phyloP scores from a whole-genome alignment of 2,113 vertebrate genomes.

The Onychostruthus taczanowskii region DNA sequence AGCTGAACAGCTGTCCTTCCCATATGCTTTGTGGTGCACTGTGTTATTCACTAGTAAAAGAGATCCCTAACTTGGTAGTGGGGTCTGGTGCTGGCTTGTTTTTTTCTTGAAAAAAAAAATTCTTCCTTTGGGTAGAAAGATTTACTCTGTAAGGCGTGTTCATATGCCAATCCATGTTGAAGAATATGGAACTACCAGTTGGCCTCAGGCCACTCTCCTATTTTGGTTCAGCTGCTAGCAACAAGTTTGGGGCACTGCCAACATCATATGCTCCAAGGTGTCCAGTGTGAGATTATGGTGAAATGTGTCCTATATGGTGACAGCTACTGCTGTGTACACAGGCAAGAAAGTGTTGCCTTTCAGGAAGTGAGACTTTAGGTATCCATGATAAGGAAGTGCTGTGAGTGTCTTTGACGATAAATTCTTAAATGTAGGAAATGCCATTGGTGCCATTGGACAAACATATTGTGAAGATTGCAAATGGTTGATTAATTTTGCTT shows the following conservation, averaged over 20 bases:
- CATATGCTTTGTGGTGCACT: background rate
- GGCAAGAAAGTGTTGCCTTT: background rate
- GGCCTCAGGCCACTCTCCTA: background rate
- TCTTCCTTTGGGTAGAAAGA: background rate
- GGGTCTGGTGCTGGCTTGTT: background rate
- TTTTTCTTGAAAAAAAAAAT: background rate
- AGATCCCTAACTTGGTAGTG: background rate
- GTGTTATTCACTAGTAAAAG: background rate
- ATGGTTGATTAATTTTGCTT: background rate
- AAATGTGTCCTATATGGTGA: background rate
- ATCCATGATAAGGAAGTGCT: background rate
- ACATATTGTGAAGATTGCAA: background rate
- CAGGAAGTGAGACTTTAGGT: background rate
- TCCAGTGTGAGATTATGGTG: background rate
- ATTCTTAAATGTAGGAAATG: constrained; percentile 18
- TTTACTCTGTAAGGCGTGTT: background rate
- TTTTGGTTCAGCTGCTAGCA: background rate
- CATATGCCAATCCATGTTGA: background rate
- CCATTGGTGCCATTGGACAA: background rate
- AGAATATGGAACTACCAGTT: background rate
- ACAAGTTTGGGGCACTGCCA: background rate
- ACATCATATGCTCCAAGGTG: background rate
- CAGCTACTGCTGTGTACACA: background rate
- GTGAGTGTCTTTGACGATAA: background rate
- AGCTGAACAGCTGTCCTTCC: background rate